Conservation (phyloP, 2,113 vertebrate genomes). For the Riparia riparia region DNA sequence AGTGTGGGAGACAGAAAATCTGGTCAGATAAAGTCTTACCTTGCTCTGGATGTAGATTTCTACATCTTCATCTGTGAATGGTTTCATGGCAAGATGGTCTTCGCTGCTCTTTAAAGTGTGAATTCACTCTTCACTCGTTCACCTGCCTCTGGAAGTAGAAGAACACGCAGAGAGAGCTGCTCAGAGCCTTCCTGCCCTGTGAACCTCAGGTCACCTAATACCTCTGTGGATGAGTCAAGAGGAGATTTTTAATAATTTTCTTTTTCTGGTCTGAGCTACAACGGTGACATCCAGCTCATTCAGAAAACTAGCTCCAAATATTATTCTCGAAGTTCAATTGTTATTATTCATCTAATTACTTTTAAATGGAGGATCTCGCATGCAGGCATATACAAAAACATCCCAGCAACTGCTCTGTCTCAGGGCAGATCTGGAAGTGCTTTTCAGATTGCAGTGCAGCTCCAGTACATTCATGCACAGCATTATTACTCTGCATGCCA, state of each 20-base stretch:
- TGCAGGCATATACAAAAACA: neutral
- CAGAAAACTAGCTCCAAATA: neutral
- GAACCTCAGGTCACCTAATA: neutral
- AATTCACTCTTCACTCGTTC: neutral
- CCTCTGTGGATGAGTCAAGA: slow-evolving; percentile 8
- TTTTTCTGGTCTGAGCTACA: neutral
- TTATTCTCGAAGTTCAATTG: neutral
- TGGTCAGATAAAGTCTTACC: slow-evolving; percentile 65
- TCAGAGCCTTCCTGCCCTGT: neutral
- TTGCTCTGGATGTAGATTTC: slow-evolving; percentile 73
- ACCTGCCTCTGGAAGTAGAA: neutral
- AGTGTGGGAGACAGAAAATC: slow-evolving; percentile 32
- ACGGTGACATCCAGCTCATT: neutral
- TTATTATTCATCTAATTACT: neutral
- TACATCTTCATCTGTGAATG: slow-evolving; percentile 72
- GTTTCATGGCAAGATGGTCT: slow-evolving; percentile 74
- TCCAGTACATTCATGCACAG: neutral
- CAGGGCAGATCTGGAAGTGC: neutral
- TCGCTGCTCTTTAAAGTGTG: neutral
- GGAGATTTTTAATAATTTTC: neutral
- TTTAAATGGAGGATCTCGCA: neutral
- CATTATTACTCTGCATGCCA: neutral
- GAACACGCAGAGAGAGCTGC: neutral
- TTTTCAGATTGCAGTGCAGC: neutral
- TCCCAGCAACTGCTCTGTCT: neutral